These are phyloP conservation scores for Melinopterus prodromus DNA, from an alignment of 2,888 invertebrate genomes.

Conservation along the genomic window DNA sequence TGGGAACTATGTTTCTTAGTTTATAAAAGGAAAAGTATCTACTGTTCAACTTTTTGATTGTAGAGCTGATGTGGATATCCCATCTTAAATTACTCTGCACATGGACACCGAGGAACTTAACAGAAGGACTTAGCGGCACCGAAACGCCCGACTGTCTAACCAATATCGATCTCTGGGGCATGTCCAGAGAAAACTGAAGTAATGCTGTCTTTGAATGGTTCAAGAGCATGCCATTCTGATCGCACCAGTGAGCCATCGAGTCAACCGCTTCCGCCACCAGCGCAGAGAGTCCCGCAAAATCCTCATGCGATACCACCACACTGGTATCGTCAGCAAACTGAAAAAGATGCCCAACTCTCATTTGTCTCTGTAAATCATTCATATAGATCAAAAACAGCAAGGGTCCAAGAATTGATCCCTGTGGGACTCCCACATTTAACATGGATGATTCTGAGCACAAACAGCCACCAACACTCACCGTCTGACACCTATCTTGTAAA, in stretches of 20 bases:
- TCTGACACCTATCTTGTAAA: neutral
- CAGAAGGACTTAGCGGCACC: neutral
- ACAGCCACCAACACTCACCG: neutral
- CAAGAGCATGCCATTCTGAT: neutral
- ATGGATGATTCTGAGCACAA: neutral
- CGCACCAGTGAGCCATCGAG: neutral
- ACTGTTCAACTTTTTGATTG: neutral
- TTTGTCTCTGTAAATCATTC: neutral
- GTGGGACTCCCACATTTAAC: conserved; percentile 8
- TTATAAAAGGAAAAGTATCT: neutral
- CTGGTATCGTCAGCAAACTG: conserved; percentile 14
- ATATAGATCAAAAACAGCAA: neutral
- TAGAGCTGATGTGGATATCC: neutral
- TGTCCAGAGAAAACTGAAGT: neutral
- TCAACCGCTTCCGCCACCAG: neutral
- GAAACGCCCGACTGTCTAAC: neutral
- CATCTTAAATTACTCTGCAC: neutral
- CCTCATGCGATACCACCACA: neutral
- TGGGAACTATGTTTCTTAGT: neutral
- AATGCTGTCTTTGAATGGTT: neutral
- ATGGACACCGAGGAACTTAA: neutral
- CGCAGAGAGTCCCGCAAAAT: neutral
- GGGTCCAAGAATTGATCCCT: conserved; percentile 11
- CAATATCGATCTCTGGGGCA: neutral
- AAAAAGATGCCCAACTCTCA: neutral